Conservation (phyloP, 2,888 invertebrate genomes). For the Ophioninae sp. region DNA sequence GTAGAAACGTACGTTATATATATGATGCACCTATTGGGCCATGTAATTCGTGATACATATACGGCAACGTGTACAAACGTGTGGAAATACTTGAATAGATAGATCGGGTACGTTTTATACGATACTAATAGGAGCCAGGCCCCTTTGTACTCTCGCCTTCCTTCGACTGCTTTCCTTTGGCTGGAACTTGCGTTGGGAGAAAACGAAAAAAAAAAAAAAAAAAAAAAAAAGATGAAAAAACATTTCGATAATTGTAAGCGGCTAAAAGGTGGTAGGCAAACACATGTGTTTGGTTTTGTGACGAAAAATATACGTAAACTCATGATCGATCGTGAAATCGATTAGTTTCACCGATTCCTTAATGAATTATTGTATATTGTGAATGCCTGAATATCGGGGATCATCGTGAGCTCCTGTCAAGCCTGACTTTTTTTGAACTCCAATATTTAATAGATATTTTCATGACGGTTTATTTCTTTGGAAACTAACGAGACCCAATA, state of each 20-base stretch:
- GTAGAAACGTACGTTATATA: slow-evolving; percentile 29
- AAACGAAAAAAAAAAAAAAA: no score
- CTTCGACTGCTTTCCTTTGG: neutral
- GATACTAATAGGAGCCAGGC: slow-evolving; percentile 53
- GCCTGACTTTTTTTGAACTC: slow-evolving; percentile 7
- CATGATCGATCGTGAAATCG: slow-evolving; percentile 34
- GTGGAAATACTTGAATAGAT: slow-evolving; percentile 49
- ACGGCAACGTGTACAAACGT: slow-evolving; percentile 14
- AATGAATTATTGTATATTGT: slow-evolving; percentile 50
- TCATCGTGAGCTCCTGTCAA: neutral
- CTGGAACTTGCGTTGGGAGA: neutral
- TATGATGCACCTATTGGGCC: slow-evolving; percentile 6
- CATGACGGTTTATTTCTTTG: slow-evolving; percentile 22
- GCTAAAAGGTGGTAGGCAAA: slow-evolving; percentile 49
- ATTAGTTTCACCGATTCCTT: slow-evolving; percentile 49
- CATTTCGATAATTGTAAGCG: neutral
- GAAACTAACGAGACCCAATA: slow-evolving; percentile 33
- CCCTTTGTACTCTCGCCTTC: slow-evolving; percentile 15
- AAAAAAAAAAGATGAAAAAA: neutral
- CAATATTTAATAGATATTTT: neutral
- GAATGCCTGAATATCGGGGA: slow-evolving; percentile 28
- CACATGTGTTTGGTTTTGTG: neutral
- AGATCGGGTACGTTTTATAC: slow-evolving; percentile 50
- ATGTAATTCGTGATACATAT: slow-evolving; percentile 12
- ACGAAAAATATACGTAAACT: neutral